Evolutionary conservation across 1,140 invertebrate species (phyloP), one percentile per base, ranked within the genome.

Genomic region (Lethocerus indicus): DNA sequence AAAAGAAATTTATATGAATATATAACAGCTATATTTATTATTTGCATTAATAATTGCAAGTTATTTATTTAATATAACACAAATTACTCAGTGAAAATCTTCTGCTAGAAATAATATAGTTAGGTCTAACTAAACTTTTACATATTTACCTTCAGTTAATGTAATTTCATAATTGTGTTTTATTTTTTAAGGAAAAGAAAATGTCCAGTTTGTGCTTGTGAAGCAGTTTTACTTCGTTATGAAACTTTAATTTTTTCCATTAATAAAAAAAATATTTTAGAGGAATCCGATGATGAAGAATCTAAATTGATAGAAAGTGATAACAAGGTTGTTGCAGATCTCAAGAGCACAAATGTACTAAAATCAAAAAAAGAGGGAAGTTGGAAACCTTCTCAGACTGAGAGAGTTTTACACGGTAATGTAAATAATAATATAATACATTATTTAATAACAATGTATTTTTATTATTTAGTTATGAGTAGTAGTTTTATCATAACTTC

Each of bases 331-430:
- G 40, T 49, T n/a, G 46, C 49, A 28, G 23, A 32, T 23, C 29
- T 53, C 2, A 44, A 53, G 26, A 43, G 35, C 23, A 35, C 41
- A 1, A 35, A 49, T n/a, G 4, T 53, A 13, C 37, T 29, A 40
- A 37, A 7, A 9, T 24, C 39, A 2, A 45, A 49, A 14, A 52
- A 54, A 42, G 62, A 65, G 52, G 71, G 71, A 5, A 61, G 59
- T 16, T 70, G 70, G 63, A 69, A 69, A 52, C 64, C 67, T 2
- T 61, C 64, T 27, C 67, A 75, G 42, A 61, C 69, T 46, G 78
- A 79, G 62, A 63, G 64, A 44, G 59, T 72, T 1, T 55, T 79
- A 0, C 73, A 69, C 64, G 58, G 66, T 64, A 45, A 9, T 50
- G n/a, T 24, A 44, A n/a, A 32, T 28, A 12, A 26, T 18, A n/a